Conservation (phyloP, 2,888 invertebrate species). For the Spisula subtruncata region DNA sequence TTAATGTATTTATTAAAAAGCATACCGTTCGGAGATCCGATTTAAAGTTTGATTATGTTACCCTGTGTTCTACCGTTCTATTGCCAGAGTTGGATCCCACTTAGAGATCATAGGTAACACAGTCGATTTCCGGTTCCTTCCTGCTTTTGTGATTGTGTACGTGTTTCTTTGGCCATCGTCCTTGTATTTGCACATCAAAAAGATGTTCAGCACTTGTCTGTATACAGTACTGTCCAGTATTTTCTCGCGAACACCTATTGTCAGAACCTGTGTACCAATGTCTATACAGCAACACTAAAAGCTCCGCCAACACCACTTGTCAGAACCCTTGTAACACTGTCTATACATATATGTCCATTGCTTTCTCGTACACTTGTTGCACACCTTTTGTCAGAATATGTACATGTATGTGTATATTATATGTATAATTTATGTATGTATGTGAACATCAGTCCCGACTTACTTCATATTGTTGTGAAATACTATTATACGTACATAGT, state of each 20-base stretch:
- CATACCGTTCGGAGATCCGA: no score
- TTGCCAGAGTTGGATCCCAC: not conserved
- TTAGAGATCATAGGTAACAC: not conserved
- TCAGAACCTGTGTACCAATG: not conserved
- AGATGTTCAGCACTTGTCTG: not conserved
- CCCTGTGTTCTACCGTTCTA: not conserved
- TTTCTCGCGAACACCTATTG: not conserved
- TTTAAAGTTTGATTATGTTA: not conserved
- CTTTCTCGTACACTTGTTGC: no score
- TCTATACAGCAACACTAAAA: not conserved
- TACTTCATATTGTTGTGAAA: no score
- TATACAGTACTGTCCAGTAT: not conserved
- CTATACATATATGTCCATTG: no score
- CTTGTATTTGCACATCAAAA: not conserved
- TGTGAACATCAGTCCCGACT: no score
- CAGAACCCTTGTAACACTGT: not conserved
- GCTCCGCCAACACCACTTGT: not conserved
- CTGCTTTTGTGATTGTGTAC: constrained; percentile 14
- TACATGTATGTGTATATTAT: not conserved
- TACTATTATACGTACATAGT: no score
- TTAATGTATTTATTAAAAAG: no score
- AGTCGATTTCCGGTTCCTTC: not conserved
- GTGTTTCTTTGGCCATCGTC: not conserved
- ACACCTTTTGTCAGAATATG: not conserved
- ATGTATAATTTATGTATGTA: no score